Evolutionary conservation across 2,888 invertebrate species (phyloP).

Genomic region (Hydriomena furcata): DNA sequence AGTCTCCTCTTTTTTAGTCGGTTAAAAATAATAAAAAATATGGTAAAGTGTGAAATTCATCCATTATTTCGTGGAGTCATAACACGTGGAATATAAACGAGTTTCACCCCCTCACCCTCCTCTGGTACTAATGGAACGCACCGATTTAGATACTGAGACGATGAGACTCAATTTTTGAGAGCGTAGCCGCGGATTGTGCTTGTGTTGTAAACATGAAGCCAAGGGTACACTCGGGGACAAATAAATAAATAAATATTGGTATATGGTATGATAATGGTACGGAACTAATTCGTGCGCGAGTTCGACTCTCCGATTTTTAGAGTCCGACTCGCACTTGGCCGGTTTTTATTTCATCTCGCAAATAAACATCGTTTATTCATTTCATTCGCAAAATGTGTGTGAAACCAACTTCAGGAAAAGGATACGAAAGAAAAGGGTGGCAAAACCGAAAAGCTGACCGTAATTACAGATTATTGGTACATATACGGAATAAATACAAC

Average conservation of each 20-base stretch:
- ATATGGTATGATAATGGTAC: too few relatives aligned
- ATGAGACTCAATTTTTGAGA: constrained; percentile 23
- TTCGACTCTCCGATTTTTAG: too few relatives aligned
- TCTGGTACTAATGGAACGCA: constrained; percentile 23
- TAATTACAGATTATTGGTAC: constrained; percentile 24
- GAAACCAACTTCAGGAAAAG: not conserved
- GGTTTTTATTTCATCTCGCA: not conserved
- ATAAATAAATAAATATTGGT: too few relatives aligned
- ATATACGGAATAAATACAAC: constrained; percentile 21
- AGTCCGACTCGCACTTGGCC: too few relatives aligned
- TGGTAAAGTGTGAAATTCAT: not conserved
- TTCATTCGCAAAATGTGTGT: not conserved
- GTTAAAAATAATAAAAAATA: too few relatives aligned
- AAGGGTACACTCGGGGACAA: too few relatives aligned
- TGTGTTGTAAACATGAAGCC: too few relatives aligned
- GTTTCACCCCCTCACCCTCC: constrained; percentile 10
- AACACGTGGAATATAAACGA: constrained; percentile 7
- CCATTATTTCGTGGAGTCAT: not conserved
- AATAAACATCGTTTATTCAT: constrained; percentile 8
- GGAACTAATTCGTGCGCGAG: too few relatives aligned
- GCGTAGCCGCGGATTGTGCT: not conserved
- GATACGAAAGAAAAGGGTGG: constrained; percentile 10
- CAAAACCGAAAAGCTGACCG: constrained; percentile 17
- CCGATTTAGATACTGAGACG: constrained; percentile 25
- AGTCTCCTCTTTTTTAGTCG: too few relatives aligned